phyloP scores from a whole-genome alignment of 2,888 invertebrate species.

The Beris chalybata region DNA sequence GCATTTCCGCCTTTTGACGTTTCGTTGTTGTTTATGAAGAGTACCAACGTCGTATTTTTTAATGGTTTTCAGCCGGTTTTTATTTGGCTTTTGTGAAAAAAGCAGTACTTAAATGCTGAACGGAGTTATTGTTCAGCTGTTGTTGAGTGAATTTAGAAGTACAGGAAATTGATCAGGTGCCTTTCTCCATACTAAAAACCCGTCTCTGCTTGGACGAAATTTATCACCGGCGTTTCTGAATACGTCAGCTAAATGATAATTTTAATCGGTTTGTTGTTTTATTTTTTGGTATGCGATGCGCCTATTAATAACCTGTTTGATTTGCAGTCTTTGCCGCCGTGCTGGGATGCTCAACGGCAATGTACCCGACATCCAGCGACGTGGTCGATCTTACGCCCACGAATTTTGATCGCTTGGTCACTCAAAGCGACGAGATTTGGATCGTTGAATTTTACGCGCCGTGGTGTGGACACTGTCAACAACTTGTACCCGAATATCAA shows the following conservation, averaged over 20 bases:
- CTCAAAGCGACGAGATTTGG: conserved; percentile 86
- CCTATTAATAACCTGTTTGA: neutral
- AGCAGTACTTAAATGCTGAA: no score
- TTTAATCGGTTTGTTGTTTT: conserved; percentile 5
- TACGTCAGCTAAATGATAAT: conserved; percentile 27
- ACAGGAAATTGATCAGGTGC: no score
- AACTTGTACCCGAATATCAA: conserved; percentile 87
- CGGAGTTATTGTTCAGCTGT: no score
- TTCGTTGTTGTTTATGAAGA: no score
- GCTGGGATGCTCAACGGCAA: conserved; percentile 46
- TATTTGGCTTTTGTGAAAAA: no score
- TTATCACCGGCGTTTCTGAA: conserved; percentile 11
- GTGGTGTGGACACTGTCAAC: conserved; percentile 93
- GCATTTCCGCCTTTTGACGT: no score
- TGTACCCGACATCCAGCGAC: conserved; percentile 72
- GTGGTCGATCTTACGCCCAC: conserved; percentile 83
- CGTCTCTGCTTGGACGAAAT: neutral
- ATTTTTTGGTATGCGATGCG: neutral
- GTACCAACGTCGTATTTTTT: no score
- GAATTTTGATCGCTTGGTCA: conserved; percentile 85
- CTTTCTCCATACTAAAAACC: no score
- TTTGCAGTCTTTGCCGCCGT: conserved; percentile 23
- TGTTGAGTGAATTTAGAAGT: no score
- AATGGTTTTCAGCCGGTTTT: no score
- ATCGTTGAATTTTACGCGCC: conserved; percentile 86